Evolutionary conservation across 2,888 invertebrate genomes (phyloP).

Genomic region (Neoascia interrupta): DNA sequence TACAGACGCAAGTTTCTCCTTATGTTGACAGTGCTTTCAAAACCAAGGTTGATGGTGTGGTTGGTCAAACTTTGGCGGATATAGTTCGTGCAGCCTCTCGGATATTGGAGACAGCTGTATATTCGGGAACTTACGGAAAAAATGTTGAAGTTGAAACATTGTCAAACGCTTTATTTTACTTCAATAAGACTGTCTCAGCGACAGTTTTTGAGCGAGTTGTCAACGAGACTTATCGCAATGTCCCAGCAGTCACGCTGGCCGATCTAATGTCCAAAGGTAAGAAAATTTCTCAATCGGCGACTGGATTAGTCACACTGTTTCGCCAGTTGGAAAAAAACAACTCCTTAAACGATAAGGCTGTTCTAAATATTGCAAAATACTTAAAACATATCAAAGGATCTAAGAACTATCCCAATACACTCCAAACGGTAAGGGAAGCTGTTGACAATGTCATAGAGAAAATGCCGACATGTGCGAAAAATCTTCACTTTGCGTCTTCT

Average conservation of each 20-base stretch:
- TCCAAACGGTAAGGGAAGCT: background rate
- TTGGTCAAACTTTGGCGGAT: too few relatives aligned
- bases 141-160: slow-evolving; percentile 10
- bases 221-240: slow-evolving; percentile 1
- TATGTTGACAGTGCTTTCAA: background rate
- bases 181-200: background rate
- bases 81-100: background rate
- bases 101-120: background rate
- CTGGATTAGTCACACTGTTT: slow-evolving; percentile 12
- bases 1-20: too few relatives aligned
- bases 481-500: background rate
- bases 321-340: background rate
- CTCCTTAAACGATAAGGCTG: slow-evolving; percentile 10
- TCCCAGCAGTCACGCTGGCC: background rate
- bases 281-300: background rate
- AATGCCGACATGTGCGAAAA: slow-evolving; percentile 3
- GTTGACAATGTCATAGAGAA: slow-evolving; percentile 1
- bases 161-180: background rate
- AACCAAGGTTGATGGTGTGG: background rate
- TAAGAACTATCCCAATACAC: background rate
- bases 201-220: slow-evolving; percentile 12
- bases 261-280: background rate
- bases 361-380: background rate
- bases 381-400: background rate
- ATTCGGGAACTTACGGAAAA: background rate